Evolutionary conservation across 2,888 invertebrate species (phyloP).

Genomic region (Bombylius discolor): DNA sequence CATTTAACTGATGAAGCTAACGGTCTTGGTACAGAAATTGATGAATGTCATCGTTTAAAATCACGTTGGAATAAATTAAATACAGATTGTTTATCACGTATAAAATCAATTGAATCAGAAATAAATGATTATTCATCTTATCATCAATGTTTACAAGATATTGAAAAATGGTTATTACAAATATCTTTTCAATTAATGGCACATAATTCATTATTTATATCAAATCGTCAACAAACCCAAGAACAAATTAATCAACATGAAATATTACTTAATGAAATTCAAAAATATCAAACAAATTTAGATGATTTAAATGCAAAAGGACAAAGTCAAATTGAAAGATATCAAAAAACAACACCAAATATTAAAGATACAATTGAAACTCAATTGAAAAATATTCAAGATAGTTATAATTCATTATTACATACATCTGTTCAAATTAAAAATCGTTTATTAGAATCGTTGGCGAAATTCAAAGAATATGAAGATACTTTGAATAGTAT

Average conservation of each 20-base stretch:
- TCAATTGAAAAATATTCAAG: constrained; percentile 80
- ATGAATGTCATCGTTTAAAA: constrained; percentile 55
- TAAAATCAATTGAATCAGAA: constrained; percentile 60
- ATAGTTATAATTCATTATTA: constrained; percentile 80
- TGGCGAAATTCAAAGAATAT: constrained; percentile 86
- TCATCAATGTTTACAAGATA: constrained; percentile 80
- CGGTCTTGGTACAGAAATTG: constrained; percentile 52
- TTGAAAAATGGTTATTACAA: constrained; percentile 90
- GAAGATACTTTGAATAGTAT: constrained; percentile 81
- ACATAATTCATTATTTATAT: constrained; percentile 85
- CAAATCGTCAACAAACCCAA: constrained; percentile 79
- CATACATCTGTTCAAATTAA: constrained; percentile 86
- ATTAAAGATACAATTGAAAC: constrained; percentile 68
- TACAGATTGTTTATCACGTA: constrained; percentile 46
- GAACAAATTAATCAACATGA: constrained; percentile 86
- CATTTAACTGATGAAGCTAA: constrained; percentile 59
- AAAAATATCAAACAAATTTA: constrained; percentile 66
- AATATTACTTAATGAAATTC: constrained; percentile 58
- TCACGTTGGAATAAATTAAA: constrained; percentile 56
- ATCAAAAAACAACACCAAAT: constrained; percentile 54
- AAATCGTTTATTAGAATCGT: constrained; percentile 71
- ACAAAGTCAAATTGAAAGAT: constrained; percentile 67
- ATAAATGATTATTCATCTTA: constrained; percentile 77
- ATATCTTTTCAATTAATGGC: constrained; percentile 93
- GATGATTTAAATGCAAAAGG: constrained; percentile 76